Evolutionary conservation across 1,140 invertebrate species (phyloP), one percentile per base, ranked within the genome.

Genomic region (Hylaeus anthracinus): DNA sequence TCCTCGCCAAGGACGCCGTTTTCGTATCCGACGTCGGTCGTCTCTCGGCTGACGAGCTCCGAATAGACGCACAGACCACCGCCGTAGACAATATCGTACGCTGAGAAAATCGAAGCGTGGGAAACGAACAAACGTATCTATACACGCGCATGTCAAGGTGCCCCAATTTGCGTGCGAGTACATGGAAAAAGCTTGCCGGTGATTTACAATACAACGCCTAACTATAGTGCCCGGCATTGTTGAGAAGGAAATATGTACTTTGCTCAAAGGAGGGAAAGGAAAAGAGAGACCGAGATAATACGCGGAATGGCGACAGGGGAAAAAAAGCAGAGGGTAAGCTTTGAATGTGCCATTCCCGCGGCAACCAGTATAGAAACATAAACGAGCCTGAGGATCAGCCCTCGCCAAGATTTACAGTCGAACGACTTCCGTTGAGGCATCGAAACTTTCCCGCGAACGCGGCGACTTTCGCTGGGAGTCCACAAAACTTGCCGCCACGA

Each of bases 131-230:
- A 75, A 75, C 72, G 41, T 67, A 37, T 55, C 65, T 70, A 37
- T 60, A 37, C 56, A 51, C 26, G 39, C 37, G 43, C 63, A 45
- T 61, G 60, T 80, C 72, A 63, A 58, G 72, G 70, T 60, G 73
- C 26, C 37, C 70, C 71, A 85, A 85, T 86, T 86, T 83, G 64
- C 70, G 55, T 69, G 73, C 64, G 84, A 83, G 70, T 67, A 82
- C 53, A 56, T 69, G 72, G 39, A 73, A 60, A 85, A 75, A 75
- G 71, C 71, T 51, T 53, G 78, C 53, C 9, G 15, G 45, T 75
- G 67, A 51, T 85, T 73, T 56, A 83, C 60, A 48, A 51, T 69
- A 45, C 43, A 51, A 4, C 58, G 66, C 45, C 37, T 60, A 66
- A 79, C 58, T 64, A 64, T 60, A 78, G 60, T 55, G 51, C 58